Base-by-base conservation (phyloP, 1,140 invertebrate genomes). In the Rhopalosiphum padi region DNA sequence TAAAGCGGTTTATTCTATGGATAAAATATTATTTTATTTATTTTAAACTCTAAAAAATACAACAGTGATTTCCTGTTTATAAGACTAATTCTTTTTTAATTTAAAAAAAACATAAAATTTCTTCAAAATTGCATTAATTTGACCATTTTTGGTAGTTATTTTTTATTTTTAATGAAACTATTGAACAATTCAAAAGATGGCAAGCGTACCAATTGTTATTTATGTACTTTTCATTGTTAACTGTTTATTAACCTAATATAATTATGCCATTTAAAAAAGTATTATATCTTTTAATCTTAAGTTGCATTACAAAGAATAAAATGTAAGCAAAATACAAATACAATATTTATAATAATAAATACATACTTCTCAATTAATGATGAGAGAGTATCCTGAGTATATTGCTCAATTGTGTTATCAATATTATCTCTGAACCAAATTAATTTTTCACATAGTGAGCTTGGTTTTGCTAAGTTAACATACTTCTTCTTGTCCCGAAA, bases 341-440 rank as follows among this genome's bases (percentile, higher is more conserved):
- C 11, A 68, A n/a, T 68, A 68, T 5, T 0, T 18, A 77, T 18
- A 6, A n/a, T 18, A 18, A 35, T 77, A n/a, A n/a, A 68, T 77
- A 89, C 89, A 60, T 86, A 93, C 91, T 93, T 93, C 55, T 93
- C 91, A 53, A 93, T 51, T 43, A 93, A 85, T 68, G 15, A 85
- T 15, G 46, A 37, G 1, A 93, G 35, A 8, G 48, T 37, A n/a
- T 93, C 77, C 30, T 68, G 91, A 25, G 82, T 93, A 8, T 93
- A 93, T 55, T 93, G 46, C 25, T 85, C 48, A 85, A 93, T 41
- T 85, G 48, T 93, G 30, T 93, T 93, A 85, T 93, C 91, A 53
- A 93, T 30, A 55, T 93, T 93, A 93, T 93, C 91, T 55, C 91
- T 53, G 43, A 93, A 93, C 91, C 91, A 93, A 86, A 93, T 53